phyloP scores from a whole-genome alignment of 2,113 vertebrate genomes.

The Lonchura striata region DNA sequence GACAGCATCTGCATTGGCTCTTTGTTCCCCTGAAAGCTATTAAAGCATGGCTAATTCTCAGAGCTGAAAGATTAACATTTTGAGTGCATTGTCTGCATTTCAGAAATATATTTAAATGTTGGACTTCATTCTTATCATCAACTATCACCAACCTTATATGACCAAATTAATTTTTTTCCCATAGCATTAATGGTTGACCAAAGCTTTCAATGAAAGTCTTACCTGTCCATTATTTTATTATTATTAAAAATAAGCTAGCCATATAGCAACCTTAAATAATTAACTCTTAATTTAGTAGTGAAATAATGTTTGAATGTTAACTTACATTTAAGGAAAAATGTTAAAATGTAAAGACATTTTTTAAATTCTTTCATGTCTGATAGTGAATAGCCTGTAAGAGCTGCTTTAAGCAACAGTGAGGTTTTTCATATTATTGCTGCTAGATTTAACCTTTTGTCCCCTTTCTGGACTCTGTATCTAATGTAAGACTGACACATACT shows the following conservation, averaged over 20 bases:
- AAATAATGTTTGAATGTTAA: not conserved
- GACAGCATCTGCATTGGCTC: not conserved
- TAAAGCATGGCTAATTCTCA: slow-evolving; percentile 8
- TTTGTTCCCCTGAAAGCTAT: not conserved
- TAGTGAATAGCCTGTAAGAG: not conserved
- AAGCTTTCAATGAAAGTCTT: not conserved
- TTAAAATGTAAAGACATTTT: not conserved
- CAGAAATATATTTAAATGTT: not conserved
- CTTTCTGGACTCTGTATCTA: not conserved
- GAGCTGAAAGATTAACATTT: not conserved
- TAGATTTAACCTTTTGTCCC: not conserved
- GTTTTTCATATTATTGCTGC: not conserved
- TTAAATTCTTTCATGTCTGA: not conserved
- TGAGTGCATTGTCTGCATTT: not conserved
- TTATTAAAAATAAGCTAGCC: not conserved
- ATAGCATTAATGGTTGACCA: not conserved
- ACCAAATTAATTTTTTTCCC: fast-evolving
- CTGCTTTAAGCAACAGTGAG: not conserved
- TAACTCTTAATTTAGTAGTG: not conserved
- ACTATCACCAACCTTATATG: not conserved
- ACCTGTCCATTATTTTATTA: not conserved
- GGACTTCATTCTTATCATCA: not conserved
- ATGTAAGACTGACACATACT: not conserved
- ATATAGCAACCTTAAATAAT: not conserved
- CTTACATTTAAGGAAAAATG: not conserved